A percentile compares a stretch with the other conserved stretches of the same genome.
These are phyloP conservation scores for Carcina quercana DNA, from an alignment of 2,888 invertebrate genomes.

Conservation along the genomic window DNA sequence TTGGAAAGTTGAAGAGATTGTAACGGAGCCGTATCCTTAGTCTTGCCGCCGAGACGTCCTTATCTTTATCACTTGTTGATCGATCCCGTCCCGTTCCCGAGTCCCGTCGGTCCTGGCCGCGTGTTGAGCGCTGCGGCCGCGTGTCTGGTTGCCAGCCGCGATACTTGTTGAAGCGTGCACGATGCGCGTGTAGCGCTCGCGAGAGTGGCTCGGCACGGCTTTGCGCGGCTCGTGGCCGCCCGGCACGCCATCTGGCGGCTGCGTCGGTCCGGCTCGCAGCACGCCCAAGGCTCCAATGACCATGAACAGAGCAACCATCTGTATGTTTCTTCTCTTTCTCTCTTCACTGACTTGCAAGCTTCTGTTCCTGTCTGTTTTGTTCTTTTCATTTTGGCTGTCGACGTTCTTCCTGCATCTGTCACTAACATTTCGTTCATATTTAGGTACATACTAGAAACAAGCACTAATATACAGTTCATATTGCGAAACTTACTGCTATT, in stretches of 20 bases:
- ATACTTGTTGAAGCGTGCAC: slow-evolving; percentile 51
- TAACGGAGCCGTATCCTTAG: slow-evolving; percentile 19
- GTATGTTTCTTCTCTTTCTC: slow-evolving; percentile 66
- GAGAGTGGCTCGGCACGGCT: slow-evolving; percentile 80
- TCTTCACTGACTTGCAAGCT: slow-evolving; percentile 39
- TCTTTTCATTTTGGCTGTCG: background rate
- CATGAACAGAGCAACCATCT: slow-evolving; percentile 71
- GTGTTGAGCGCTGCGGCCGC: slow-evolving; percentile 37
- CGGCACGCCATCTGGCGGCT: slow-evolving; percentile 82
- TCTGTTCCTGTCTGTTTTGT: slow-evolving; percentile 16
- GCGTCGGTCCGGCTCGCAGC: slow-evolving; percentile 72
- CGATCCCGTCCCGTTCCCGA: slow-evolving; percentile 23
- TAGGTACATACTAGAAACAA: slow-evolving; percentile 1
- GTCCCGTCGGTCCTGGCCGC: slow-evolving; percentile 22
- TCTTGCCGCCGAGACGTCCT: slow-evolving; percentile 24
- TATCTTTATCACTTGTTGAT: slow-evolving; percentile 38
- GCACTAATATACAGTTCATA: background rate
- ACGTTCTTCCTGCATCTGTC: background rate
- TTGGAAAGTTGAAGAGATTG: slow-evolving; percentile 11
- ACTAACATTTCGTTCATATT: background rate
- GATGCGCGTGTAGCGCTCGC: slow-evolving; percentile 59
- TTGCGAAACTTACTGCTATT: no score
- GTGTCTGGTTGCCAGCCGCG: slow-evolving; percentile 25
- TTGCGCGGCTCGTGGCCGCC: slow-evolving; percentile 81
- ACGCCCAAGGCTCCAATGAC: slow-evolving; percentile 65